Percentiles rank a stretch among this genome's conserved stretches.
phyloP scores from a whole-genome alignment of 2,888 invertebrate genomes.

The Trichogramma evanescens region DNA sequence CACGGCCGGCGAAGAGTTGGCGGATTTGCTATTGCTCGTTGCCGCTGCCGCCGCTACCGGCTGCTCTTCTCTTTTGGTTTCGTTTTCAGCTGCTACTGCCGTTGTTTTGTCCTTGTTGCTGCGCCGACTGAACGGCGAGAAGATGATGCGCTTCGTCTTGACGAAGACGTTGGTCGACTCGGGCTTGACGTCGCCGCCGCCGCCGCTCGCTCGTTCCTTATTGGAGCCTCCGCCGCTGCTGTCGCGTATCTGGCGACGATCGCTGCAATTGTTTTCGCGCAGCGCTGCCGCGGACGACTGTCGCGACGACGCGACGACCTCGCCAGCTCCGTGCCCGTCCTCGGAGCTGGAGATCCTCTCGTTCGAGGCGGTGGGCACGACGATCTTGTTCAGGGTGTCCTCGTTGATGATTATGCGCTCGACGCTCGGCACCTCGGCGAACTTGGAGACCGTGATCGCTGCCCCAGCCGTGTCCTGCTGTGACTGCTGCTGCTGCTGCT shows the following conservation, averaged over 20 bases:
- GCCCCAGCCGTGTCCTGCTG: constrained; percentile 19
- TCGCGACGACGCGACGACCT: constrained; percentile 3
- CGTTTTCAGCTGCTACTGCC: constrained; percentile 4
- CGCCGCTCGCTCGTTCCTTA: not conserved
- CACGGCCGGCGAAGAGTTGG: not conserved
- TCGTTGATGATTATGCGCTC: constrained; percentile 36
- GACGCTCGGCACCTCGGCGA: constrained; percentile 26
- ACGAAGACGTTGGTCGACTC: constrained; percentile 61
- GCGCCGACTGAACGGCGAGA: constrained; percentile 60
- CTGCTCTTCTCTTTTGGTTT: constrained; percentile 15
- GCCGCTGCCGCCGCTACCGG: not conserved
- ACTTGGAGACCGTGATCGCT: constrained; percentile 23
- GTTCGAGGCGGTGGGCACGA: constrained; percentile 34
- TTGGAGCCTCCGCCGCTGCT: not conserved
- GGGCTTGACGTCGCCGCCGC: constrained; percentile 3
- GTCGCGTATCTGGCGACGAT: constrained; percentile 23
- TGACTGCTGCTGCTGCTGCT: constrained; percentile 4
- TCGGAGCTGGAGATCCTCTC: constrained; percentile 6
- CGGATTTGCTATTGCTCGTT: not conserved
- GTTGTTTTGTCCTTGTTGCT: constrained; percentile 31
- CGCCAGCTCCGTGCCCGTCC: constrained; percentile 2
- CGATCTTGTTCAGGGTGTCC: constrained; percentile 36
- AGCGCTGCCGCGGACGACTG: not conserved
- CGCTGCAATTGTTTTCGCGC: not conserved
- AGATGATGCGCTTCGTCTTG: constrained; percentile 73